phyloP scores from a whole-genome alignment of 1,140 invertebrate species.

The Orchestia grillus region DNA sequence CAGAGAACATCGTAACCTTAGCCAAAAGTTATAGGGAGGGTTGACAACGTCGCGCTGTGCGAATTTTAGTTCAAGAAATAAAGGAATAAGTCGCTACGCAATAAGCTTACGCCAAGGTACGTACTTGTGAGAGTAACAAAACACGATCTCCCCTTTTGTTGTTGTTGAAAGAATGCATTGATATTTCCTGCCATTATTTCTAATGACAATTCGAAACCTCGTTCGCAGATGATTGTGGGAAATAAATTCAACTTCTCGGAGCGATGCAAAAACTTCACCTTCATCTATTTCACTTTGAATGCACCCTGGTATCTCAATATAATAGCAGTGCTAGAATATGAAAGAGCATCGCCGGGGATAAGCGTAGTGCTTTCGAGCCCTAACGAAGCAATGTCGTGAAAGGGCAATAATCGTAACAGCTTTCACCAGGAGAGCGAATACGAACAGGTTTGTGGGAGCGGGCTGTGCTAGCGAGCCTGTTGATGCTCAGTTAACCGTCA shows the following conservation, averaged over 20 bases:
- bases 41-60: neutral
- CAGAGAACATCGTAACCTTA: neutral
- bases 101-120: neutral
- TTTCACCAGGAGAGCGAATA: neutral
- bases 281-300: neutral
- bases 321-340: neutral
- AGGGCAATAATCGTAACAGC: neutral
- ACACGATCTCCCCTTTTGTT: too few species aligned
- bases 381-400: slow-evolving; percentile 7
- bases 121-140: neutral
- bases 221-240: neutral
- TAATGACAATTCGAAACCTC: neutral
- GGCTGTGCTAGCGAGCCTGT: too few species aligned
- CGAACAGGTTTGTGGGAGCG: neutral
- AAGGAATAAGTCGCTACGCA: neutral
- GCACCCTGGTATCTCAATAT: neutral
- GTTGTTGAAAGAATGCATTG: neutral
- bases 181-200: neutral
- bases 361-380: neutral
- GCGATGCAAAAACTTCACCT: neutral
- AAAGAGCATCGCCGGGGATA: neutral
- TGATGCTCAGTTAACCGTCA: too few species aligned
- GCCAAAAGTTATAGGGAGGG: neutral
- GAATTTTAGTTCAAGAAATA: neutral
- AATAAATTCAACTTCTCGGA: neutral